phyloP scores from a whole-genome alignment of 2,888 invertebrate genomes.

The Spodoptera exigua region DNA sequence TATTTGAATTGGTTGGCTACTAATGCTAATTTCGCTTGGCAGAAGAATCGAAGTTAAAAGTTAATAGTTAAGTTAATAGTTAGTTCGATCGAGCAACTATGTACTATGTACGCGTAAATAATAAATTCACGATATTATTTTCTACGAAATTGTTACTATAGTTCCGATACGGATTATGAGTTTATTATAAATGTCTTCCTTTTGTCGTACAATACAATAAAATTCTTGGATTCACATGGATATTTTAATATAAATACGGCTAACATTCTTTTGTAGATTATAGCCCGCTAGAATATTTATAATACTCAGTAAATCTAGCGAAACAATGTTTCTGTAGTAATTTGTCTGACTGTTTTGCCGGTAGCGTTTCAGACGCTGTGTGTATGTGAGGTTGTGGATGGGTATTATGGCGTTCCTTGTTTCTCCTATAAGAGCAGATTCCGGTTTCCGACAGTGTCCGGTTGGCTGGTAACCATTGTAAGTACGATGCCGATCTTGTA shows the following conservation, averaged over 20 bases:
- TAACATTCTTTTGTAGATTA: slow-evolving; percentile 26
- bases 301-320: slow-evolving; percentile 40
- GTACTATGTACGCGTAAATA: too few relatives aligned
- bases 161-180: slow-evolving; percentile 3
- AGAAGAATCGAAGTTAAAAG: too few relatives aligned
- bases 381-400: slow-evolving; percentile 2
- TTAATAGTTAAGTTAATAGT: too few relatives aligned
- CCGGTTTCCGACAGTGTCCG: slow-evolving; percentile 22
- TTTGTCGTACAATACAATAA: slow-evolving; percentile 4
- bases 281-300: slow-evolving; percentile 40
- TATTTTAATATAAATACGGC: slow-evolving; percentile 13
- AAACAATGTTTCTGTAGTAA: slow-evolving; percentile 38
- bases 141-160: neutral
- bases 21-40: too few relatives aligned
- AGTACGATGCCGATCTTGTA: slow-evolving; percentile 8
- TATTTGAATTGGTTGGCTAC: too few relatives aligned
- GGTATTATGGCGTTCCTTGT: slow-evolving; percentile 10
- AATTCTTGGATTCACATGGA: slow-evolving; percentile 17
- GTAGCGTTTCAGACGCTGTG: slow-evolving; percentile 10
- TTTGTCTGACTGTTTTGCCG: slow-evolving; percentile 25
- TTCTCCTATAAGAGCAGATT: slow-evolving; percentile 24
- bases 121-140: slow-evolving; percentile 3
- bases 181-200: slow-evolving; percentile 12
- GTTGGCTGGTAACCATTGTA: slow-evolving; percentile 21
- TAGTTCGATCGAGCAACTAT: too few relatives aligned